Conservation (phyloP, 1,140 invertebrate genomes). For the Panagrolaimus sp. region DNA sequence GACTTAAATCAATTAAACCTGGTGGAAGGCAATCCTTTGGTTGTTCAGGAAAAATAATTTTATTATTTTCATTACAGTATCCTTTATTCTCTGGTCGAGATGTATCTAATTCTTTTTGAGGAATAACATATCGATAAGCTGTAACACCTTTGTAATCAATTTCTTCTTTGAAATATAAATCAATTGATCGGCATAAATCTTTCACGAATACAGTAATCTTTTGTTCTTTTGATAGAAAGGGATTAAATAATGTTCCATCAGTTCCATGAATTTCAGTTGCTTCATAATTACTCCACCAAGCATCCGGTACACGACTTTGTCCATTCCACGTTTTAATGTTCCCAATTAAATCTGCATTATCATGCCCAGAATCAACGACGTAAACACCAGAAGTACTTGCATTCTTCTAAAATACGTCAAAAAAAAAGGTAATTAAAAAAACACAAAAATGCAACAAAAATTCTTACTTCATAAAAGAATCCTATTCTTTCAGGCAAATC, state of each 20-base stretch:
- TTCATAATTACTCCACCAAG: conserved; percentile 45
- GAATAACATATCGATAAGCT: conserved; percentile 40
- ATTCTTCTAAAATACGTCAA: conserved; percentile 46
- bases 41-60: conserved; percentile 30
- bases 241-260: conserved; percentile 56
- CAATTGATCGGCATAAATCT: conserved; percentile 52
- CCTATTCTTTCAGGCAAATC: conserved; percentile 57
- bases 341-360: conserved; percentile 44
- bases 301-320: conserved; percentile 35
- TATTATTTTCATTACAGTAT: conserved; percentile 39
- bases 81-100: conserved; percentile 30
- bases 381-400: conserved; percentile 44
- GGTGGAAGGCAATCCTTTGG: conserved; percentile 32
- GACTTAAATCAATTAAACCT: conserved; percentile 47
- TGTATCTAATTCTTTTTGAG: conserved; percentile 31
- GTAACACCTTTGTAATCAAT: conserved; percentile 45
- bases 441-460: conserved; percentile 17
- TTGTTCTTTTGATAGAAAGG: conserved; percentile 46
- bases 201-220: conserved; percentile 49
- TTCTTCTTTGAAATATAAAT: conserved; percentile 40
- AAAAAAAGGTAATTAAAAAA: conserved; percentile 11
- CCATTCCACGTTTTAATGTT: conserved; percentile 45
- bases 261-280: conserved; percentile 49
- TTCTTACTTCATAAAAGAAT: conserved; percentile 49
- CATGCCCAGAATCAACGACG: conserved; percentile 44